Base-by-base conservation (phyloP, 2,797 vertebrate genomes). In the Pangasius larnaudii region DNA sequence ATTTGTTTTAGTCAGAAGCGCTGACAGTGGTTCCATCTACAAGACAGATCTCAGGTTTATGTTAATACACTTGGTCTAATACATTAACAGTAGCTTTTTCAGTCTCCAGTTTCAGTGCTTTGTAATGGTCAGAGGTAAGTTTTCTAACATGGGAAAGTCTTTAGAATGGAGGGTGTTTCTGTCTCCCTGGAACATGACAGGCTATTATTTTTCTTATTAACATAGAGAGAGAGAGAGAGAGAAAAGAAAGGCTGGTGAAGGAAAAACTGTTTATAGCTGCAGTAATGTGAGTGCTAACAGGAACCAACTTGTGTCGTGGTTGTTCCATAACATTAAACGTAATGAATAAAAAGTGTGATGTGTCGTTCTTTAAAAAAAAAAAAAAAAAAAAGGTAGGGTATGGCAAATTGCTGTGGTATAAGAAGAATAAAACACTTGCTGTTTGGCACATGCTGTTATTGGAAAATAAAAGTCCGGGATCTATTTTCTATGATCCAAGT, bases 11-110 rank as follows among this genome's bases (percentile, higher is more conserved):
- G 33, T 59, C 33, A 80, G 51, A 39, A 24, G 33, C 53, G 33
- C 75, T 78, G 51, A 58, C 19, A 39, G 33, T 59, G 24, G 33
- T 14, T 59, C 56, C 56, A 59, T 33, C 78, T 39, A 10, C 77
- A 58, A 79, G 51, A 79, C 30, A 79, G 58, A 79, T 79, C 51
- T 36, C 77, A 58, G 30, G 18, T 58, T 56, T 79, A 27, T 80
- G 59, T 22, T 59, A 80, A 36, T 59, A 80, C 56, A 13, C 10
- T 19, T 0, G 6, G 56, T 58, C 5, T 13, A 59, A 24, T 59
- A 59, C 56, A 59, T 39, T 10, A 36, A 49, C 72, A 49, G n/a
- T 18, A 22, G 77, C 51, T 22, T 36, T 36, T 36, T 36, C 33
- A 46, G 39, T 27, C 39, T 49, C 27, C 24, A 49, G 19, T 27